Base-by-base conservation (phyloP, 2,113 vertebrate species). In the Capreolus pygargus region DNA sequence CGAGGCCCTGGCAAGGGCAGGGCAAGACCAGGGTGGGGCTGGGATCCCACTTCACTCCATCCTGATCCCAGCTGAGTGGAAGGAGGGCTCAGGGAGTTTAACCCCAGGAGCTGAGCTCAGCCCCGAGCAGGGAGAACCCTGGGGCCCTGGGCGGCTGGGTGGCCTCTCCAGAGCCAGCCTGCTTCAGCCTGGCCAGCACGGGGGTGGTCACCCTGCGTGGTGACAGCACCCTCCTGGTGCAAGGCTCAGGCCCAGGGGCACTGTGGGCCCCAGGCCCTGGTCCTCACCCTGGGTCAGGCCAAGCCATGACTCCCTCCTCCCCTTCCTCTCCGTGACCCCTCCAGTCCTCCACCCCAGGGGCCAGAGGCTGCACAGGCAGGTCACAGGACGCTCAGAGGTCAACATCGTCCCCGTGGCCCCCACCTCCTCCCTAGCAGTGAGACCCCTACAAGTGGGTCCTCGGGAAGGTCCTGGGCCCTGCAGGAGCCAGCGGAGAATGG, bases 21-120 rank as follows among this genome's bases (percentile, higher is more conserved):
- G 14, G 16, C 0, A 23, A n/a, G 45, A 23, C 12, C 87, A 7
- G 94, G 52, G 17, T 1, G 1, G 33, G 60, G n/a, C 27, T 2
- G 0, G 28, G 23, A 33, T 6, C 43, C 33, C 25, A 15, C 54
- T 54, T 36, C 0, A 47, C 30, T 39, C 50, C 7, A 0, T 21
- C 70, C 55, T 19, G 3, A 45, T 36, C 25, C 17, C 43, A 19
- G 27, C n/a, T 16, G 36, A 27, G 43, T 1, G 0, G 27, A 47
- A 60, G 89, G 15, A 5, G 12, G 43, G 10, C 54, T 57, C 7
- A 0, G 19, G 61, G 36, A 33, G 6, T 39, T 83, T 87, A 50
- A 85, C 6, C 36, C 5, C 17, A 33, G 55, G 12, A 33, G 89
- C 54, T 9, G 39, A 10, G 79, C 61, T 74, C 33, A 7, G 61